phyloP scores from a whole-genome alignment of 2,113 vertebrate genomes.

The Zosterops japonicus region DNA sequence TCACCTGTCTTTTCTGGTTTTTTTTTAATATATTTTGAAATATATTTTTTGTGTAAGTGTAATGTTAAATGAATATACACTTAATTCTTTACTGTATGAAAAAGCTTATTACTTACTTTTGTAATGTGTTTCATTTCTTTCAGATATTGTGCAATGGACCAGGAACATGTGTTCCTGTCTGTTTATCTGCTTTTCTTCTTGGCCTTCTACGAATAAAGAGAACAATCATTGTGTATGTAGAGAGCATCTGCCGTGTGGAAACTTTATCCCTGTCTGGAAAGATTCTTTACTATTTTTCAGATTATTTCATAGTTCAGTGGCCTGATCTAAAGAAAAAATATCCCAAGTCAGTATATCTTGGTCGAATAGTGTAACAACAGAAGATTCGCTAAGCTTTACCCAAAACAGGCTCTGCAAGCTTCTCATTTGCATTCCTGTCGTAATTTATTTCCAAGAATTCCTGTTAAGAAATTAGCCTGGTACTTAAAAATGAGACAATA shows the following conservation, averaged over 20 bases:
- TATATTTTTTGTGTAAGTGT: neutral
- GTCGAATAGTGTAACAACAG: slow-evolving; percentile 83
- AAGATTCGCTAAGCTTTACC: neutral
- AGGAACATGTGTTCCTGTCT: slow-evolving; percentile 92
- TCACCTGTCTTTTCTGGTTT: neutral
- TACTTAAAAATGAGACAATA: neutral
- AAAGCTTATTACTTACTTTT: neutral
- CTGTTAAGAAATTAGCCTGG: neutral
- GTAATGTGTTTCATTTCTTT: slow-evolving; percentile 46
- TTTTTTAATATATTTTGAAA: neutral
- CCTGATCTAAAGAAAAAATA: slow-evolving; percentile 85
- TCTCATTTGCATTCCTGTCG: neutral
- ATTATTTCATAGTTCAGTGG: slow-evolving; percentile 97
- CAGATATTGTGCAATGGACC: slow-evolving; percentile 96
- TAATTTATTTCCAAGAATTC: neutral
- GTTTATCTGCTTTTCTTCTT: slow-evolving; percentile 84
- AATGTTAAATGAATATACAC: neutral
- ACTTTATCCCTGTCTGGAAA: slow-evolving; percentile 88
- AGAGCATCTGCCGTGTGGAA: slow-evolving; percentile 94
- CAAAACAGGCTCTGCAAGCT: neutral
- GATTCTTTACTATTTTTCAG: slow-evolving; percentile 86
- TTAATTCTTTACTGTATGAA: neutral
- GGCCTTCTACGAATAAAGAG: slow-evolving; percentile 87
- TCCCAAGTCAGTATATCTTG: slow-evolving; percentile 88
- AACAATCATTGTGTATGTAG: slow-evolving; percentile 88